Evolutionary conservation across 2,888 invertebrate species (phyloP).

Genomic region (Polydrusus pterygomalis): DNA sequence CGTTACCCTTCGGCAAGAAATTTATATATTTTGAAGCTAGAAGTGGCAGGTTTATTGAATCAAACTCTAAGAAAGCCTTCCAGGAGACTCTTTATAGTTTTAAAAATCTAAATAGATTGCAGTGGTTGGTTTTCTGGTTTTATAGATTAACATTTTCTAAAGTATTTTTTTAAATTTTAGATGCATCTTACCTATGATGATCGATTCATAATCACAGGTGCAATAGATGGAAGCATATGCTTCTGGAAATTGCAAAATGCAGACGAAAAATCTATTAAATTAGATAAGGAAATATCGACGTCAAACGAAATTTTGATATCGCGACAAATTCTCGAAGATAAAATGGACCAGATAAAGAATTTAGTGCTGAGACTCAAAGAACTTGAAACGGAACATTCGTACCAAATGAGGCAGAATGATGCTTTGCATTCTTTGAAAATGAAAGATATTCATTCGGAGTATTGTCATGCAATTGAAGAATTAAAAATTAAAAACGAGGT

Average conservation of each 20-base stretch:
- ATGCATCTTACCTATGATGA: constrained; percentile 87
- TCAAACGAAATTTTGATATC: constrained; percentile 90
- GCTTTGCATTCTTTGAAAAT: constrained; percentile 86
- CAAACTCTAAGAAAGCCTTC: no score
- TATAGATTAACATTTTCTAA: no score
- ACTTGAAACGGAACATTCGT: constrained; percentile 90
- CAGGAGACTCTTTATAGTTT: no score
- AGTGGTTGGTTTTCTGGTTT: no score
- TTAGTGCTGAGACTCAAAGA: constrained; percentile 85
- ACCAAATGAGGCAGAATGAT: constrained; percentile 87
- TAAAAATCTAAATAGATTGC: no score
- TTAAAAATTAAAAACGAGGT: constrained; percentile 83
- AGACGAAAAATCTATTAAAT: constrained; percentile 81
- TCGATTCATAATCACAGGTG: constrained; percentile 83
- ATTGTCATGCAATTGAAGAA: constrained; percentile 87
- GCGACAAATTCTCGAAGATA: constrained; percentile 85
- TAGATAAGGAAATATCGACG: constrained; percentile 85
- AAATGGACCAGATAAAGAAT: constrained; percentile 80
- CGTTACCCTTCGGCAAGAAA: no score
- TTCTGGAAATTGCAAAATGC: constrained; percentile 88
- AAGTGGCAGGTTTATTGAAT: no score
- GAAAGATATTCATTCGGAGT: constrained; percentile 87
- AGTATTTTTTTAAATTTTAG: constrained; percentile 58
- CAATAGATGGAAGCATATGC: constrained; percentile 86
- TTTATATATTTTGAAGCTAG: no score